These are phyloP conservation scores for Lasioglossum oenotherae DNA, from an alignment of 2,888 invertebrate species.

Conservation along the genomic window DNA sequence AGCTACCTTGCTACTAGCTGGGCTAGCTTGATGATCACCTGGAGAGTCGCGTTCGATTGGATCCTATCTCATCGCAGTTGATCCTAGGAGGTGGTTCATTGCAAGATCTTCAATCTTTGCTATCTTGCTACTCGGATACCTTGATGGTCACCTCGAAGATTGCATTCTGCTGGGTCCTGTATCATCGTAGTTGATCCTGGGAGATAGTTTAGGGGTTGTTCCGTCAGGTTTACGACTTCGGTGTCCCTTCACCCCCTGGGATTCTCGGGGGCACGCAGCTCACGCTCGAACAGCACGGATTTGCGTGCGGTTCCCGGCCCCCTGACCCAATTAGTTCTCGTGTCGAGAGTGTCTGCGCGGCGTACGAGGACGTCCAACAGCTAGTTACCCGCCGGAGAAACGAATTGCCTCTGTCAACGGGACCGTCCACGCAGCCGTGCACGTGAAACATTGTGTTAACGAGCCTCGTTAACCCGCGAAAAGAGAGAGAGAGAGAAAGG, in stretches of 20 bases:
- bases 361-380: constrained; percentile 21
- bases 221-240: neutral
- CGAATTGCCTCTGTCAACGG: constrained; percentile 38
- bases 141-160: neutral
- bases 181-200: neutral
- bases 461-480: neutral
- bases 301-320: constrained; percentile 75
- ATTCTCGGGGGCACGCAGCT: constrained; percentile 26
- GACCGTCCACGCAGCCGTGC: constrained; percentile 14
- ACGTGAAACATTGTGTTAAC: constrained; percentile 12
- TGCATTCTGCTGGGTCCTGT: neutral
- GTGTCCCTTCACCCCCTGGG: constrained; percentile 22
- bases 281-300: constrained; percentile 63
- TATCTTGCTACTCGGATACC: neutral
- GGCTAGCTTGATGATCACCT: neutral
- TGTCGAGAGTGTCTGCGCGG: constrained; percentile 45
- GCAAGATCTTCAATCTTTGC: neutral
- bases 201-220: neutral
- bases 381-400: constrained; percentile 20
- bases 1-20: neutral
- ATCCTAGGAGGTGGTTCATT: neutral
- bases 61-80: neutral
- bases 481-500: neutral
- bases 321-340: constrained; percentile 79
- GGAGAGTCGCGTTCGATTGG: neutral